Evolutionary conservation across 2,113 vertebrate genomes (phyloP), one percentile per base, ranked within the genome.

Genomic region (Nipponia nippon): DNA sequence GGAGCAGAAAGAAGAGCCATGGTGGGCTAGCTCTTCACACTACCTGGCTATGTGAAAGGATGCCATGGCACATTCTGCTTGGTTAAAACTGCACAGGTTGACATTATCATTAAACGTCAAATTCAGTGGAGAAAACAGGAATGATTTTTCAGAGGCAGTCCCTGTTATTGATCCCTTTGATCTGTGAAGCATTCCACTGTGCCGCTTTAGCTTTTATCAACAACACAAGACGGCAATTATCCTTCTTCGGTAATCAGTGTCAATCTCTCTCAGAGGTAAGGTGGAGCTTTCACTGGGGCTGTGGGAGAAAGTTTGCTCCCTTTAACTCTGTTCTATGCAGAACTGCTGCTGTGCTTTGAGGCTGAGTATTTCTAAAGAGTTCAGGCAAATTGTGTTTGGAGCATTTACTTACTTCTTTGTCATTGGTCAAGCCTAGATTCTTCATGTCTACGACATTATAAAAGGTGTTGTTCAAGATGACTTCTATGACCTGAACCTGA

Each of bases 401-500:
- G 19, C 15, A 59, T 96, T 88, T 82, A 95, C 98, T 98, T 98
- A 99, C 99, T 98, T 99, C 99, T 75, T 99, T 98, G 69, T 99
- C 98, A 90, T 99, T 99, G 88, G 56, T 88, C 44, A 99, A 87
- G 59, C 99, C 99, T 96, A 99, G 97, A 97, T 99, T 99, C 86
- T 98, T 98, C 99, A 99, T 99, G 97, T 99, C 99, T 70, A 99
- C 98, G 15, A 97, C 98, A 78, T 99, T 97, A 96, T 99, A 99
- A 93, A 99, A 99, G 65, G 98, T 98, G 96, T 99, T 99, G 36
- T 99, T 99, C 98, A 99, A 98, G 65, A 99, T 92, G 5, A 98
- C 97, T 98, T 99, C 99, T 88, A 99, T 99, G 83, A 99, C 98
- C 67, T 99, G 99, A 69, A 99, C 98, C 99, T 99, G 96, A 88